Percentiles rank a stretch among this genome's conserved stretches.
phyloP scores from a whole-genome alignment of 2,888 invertebrate genomes.

The Mesoligia furuncula region DNA sequence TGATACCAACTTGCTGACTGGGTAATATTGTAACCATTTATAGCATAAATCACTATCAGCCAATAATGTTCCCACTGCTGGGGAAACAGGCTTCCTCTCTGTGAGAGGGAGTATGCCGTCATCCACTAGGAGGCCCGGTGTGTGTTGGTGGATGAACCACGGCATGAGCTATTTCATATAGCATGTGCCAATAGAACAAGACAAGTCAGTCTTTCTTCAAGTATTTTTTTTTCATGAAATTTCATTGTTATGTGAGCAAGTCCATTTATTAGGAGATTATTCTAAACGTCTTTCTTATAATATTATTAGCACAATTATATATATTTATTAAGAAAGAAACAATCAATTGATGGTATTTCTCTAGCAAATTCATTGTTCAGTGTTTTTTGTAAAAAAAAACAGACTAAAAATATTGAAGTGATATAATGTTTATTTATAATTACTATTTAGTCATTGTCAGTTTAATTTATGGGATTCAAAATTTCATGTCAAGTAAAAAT shows the following conservation, averaged over 20 bases:
- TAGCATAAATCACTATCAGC: too few species aligned
- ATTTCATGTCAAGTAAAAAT: slow-evolving; percentile 26
- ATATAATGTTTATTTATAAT: not conserved
- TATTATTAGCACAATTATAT: slow-evolving; percentile 45
- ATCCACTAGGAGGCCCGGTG: not conserved
- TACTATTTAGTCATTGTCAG: slow-evolving; percentile 4
- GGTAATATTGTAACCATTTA: not conserved
- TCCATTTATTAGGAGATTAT: slow-evolving; percentile 17
- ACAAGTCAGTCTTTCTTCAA: not conserved
- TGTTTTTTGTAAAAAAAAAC: not conserved
- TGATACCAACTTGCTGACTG: not conserved
- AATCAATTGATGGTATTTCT: slow-evolving; percentile 37
- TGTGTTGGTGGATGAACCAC: too few species aligned
- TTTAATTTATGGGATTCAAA: not conserved
- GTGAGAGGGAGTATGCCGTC: not conserved
- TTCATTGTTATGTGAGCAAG: not conserved
- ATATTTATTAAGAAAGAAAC: slow-evolving; percentile 32
- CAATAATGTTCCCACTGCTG: not conserved
- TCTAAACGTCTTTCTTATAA: slow-evolving; percentile 5
- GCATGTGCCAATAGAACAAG: not conserved
- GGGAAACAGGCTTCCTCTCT: not conserved
- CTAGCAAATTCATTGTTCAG: not conserved
- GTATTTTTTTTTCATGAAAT: not conserved
- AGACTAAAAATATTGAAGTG: not conserved
- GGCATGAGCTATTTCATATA: too few species aligned